Base-by-base conservation (phyloP, 37 sponge, comb jelly and placozoan species). In the Hormiphora californensis region DNA sequence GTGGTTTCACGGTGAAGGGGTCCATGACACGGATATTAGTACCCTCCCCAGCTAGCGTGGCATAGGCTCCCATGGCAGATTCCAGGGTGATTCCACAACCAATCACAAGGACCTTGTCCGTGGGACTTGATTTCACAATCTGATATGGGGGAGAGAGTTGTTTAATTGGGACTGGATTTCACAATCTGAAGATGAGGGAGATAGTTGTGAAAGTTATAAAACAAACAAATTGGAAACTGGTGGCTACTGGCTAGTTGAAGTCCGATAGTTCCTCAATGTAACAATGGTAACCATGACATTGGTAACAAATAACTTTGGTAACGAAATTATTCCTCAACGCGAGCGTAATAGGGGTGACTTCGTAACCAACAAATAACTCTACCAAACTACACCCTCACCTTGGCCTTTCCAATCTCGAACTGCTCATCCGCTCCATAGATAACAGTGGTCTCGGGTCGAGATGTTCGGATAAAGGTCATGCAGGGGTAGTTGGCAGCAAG, bases 401-500 rank as follows among this genome's bases (percentile, higher is more conserved):
- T 97, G n/a, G 92, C 94, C 87, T 97, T 92, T 1, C 98, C 98
- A 41, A 97, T 90, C 86, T 97, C 92, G 87, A 97, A 97, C 51
- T 59, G 69, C 88, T 97, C 98, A 54, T 94, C 94, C 30, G 89
- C 89, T 31, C 35, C 59, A 81, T 97, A 97, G 88, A 94, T 87
- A 54, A 94, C 94, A 11, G 89, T 23, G 23, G 95, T 93, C 31
- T 86, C 91, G 12, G 98, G 94, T 7, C 98, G 90, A 36, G 89
- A 91, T 39, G 94, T 94, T 27, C 98, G 95, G 33, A 91, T 97
- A 89, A 94, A 97, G 68, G 92, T 92, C 86, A 97, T 89, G 32
- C 95, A 92, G 55, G 87, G 88, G 89, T 91, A 36, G 86, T 93
- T 93, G 68, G 94, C 98, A 19, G 98, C 98, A 86, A 97, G 92